A percentile compares a stretch with the other conserved stretches of the same genome.
Evolutionary conservation across 2,888 invertebrate species (phyloP).

Genomic region (Epistrophe eligans): DNA sequence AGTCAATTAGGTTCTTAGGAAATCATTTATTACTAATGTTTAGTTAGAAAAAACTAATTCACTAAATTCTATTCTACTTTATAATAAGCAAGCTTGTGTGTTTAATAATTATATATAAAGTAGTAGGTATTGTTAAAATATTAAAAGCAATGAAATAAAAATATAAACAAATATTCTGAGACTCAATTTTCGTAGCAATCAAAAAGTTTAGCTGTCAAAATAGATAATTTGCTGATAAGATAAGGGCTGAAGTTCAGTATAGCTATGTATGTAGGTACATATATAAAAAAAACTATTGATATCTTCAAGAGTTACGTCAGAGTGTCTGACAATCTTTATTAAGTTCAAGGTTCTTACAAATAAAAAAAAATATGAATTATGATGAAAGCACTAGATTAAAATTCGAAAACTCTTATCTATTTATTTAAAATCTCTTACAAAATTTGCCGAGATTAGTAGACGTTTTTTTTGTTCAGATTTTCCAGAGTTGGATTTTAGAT

Average conservation of each 20-base stretch:
- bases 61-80: background rate
- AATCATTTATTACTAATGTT: too few relatives aligned
- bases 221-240: slow-evolving; percentile 7
- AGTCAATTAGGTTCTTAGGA: too few relatives aligned
- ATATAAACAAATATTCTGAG: background rate
- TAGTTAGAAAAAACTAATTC: background rate
- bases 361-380: background rate
- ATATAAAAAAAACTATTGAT: background rate
- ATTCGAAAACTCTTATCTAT: background rate
- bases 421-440: too few relatives aligned
- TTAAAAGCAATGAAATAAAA: background rate
- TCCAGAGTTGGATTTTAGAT: too few relatives aligned
- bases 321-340: background rate
- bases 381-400: background rate
- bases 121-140: background rate
- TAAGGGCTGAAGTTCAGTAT: background rate
- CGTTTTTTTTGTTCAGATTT: too few relatives aligned
- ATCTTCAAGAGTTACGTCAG: background rate
- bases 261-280: background rate
- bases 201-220: background rate
- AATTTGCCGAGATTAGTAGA: too few relatives aligned
- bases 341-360: slow-evolving; percentile 1
- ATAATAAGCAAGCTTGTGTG: too few relatives aligned
- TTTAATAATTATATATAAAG: too few relatives aligned
- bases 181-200: background rate